Evolutionary conservation across 2,888 invertebrate genomes (phyloP), one percentile per base, ranked within the genome.

Genomic region (Drosophila histrio): DNA sequence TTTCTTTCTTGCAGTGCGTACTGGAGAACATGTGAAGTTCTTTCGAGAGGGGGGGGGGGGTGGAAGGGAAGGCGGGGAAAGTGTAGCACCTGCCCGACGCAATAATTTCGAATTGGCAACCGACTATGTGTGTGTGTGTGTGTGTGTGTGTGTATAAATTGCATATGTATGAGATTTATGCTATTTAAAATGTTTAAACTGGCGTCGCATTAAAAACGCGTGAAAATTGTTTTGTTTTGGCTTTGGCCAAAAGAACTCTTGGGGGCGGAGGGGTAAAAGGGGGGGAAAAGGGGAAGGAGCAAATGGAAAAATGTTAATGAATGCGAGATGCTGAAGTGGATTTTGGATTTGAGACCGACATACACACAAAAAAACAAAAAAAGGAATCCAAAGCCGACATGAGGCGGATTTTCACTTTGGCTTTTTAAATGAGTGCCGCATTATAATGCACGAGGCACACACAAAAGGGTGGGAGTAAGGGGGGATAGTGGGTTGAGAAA

Each of bases 111-210:
- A 89, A 89, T 87, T 80, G 89, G 86, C 83, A 81, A 69, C 60
- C 52, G 58, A 32, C 57, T 34, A 36, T 32, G 46, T 24, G 52
- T 24, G 49, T 36, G 44, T 43, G 57, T 59, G 63, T 58, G 54
- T 49, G 63, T 28, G 58, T 53, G 59, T 59, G 60, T 57, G 69
- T 72, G 62, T 73, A 58, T 77, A 80, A 78, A 84, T 81, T 85
- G 86, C 85, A 85, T 89, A 82, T 88, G 86, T 78, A 87, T 89
- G 86, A 89, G 89, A 82, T 82, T 87, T 87, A 87, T 82, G 70
- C 75, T 79, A 72, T 88, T 88, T 78, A 79, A 78, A 74, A 67
- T 71, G 73, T 86, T 86, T 61, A 57, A 86, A 81, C 70, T 70
- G 80, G 57, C 69, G 58, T 32, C 72, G 80, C 81, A 83, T 81